Base-by-base conservation (phyloP, 2,797 vertebrate species). In the Smutsia temminckii region DNA sequence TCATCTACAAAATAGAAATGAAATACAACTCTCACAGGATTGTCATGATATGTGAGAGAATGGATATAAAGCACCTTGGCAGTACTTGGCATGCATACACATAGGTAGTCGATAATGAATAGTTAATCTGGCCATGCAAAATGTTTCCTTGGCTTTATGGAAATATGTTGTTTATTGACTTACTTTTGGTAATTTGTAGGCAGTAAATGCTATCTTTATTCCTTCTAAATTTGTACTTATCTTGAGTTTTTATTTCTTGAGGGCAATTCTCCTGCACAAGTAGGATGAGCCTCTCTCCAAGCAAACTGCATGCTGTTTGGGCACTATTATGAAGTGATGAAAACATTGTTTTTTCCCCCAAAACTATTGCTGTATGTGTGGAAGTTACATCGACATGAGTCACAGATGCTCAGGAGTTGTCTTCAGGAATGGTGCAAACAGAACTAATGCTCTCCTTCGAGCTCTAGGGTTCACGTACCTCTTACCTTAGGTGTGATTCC, bases 81-180 rank as follows among this genome's bases (percentile, higher is more conserved):
- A 25, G 25, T 5, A 6, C 42, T 6, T 18, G 40, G 37, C 5
- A 1, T 8, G 1, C 1, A 5, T 9, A 3, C 34, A 74, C 0
- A 34, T 13, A 32, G 20, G 11, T 1, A 0, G 32, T 17, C 34
- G 10, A 2, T 29, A n/a, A 5, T 0, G 0, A 25, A 27, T 0
- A n/a, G 16, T 1, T 61, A 17, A 17, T 1, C 40, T 46, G 49
- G 8, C 37, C 29, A 2, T 49, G 85, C 66, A 64, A 64, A 92
- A 53, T 42, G 1, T 8, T 14, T 3, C 49, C 42, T 55, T 55
- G 34, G 25, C 34, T 68, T 92, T 53, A 55, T 37, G 34, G 34
- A 71, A 49, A 61, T 34, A 12, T 0, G 21, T 8, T 53, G 27
- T 53, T 80, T 79, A 66, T 75, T 72, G 46, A 46, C 20, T 29